Percentiles rank a stretch among this genome's conserved stretches.
Conservation (phyloP, 2,797 vertebrate genomes). For the Scarus forsteni region DNA sequence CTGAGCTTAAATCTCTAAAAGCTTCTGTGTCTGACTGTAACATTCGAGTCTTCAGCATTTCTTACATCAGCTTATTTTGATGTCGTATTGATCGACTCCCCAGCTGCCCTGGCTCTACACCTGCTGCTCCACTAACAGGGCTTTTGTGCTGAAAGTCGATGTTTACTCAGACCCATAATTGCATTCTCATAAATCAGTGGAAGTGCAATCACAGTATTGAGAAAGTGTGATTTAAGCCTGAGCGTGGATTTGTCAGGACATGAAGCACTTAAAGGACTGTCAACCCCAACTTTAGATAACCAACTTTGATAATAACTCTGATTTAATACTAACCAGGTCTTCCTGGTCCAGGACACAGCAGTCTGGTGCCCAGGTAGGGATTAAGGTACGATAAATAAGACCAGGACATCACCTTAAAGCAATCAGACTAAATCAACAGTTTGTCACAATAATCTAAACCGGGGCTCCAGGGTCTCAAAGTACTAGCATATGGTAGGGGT, state of each 20-base stretch:
- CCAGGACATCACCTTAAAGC: neutral
- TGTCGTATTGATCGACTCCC: conserved; percentile 41
- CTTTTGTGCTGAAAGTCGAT: conserved; percentile 15
- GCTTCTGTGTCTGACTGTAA: conserved; percentile 17
- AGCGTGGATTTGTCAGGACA: conserved; percentile 24
- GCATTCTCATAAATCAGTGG: conserved; percentile 53
- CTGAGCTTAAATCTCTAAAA: neutral
- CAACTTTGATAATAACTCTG: neutral
- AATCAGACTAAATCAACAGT: too few relatives aligned
- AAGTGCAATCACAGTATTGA: conserved; percentile 45
- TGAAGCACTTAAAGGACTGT: conserved; percentile 26
- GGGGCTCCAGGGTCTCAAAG: too few relatives aligned
- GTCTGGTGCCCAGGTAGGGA: too few relatives aligned
- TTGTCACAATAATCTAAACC: too few relatives aligned
- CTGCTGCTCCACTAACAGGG: conserved; percentile 10
- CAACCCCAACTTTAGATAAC: neutral
- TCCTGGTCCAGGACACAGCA: too few relatives aligned
- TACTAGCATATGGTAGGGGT: too few relatives aligned
- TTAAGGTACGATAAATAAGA: neutral
- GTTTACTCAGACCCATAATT: conserved; percentile 52
- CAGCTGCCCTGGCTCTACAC: conserved; percentile 9
- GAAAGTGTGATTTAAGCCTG: conserved; percentile 34
- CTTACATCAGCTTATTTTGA: conserved; percentile 34
- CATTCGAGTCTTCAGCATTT: neutral
- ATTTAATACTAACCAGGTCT: neutral